Percentiles rank a stretch among this genome's conserved stretches.
Conservation (phyloP, 64 coral and sea anemone genomes). For the Montipora sp. region DNA sequence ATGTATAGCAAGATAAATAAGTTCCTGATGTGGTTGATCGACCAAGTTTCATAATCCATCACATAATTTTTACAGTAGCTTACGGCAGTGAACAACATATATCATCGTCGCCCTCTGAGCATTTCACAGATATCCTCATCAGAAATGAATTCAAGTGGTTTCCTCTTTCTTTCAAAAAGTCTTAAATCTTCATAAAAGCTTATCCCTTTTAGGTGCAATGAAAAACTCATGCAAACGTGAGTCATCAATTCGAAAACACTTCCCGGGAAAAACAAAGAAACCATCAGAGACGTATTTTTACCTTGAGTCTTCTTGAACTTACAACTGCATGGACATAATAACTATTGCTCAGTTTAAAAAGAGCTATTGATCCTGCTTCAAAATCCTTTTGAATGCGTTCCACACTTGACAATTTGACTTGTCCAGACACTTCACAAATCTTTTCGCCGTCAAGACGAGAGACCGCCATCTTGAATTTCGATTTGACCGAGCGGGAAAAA, state of each 20-base stretch:
- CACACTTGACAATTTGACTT: constrained; percentile 40
- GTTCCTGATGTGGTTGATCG: no score
- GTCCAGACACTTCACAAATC: constrained; percentile 38
- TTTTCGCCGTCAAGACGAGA: constrained; percentile 14
- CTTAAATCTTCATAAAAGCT: no score
- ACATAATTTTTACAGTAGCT: no score
- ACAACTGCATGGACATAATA: constrained; percentile 9
- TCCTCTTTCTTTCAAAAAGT: no score
- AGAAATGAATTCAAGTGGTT: no score
- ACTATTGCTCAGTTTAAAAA: constrained; percentile 21
- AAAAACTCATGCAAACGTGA: background rate
- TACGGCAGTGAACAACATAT: no score
- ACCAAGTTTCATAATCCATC: no score
- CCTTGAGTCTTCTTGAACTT: background rate
- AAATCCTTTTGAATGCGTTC: background rate
- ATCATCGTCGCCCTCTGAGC: no score
- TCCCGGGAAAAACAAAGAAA: background rate
- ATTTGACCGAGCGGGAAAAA: constrained; percentile 1
- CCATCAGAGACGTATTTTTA: background rate
- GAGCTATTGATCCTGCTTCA: constrained; percentile 24
- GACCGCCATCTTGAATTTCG: constrained; percentile 19
- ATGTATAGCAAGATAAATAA: no score
- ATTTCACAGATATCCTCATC: no score
- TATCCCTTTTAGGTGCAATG: no score
- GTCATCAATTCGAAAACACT: background rate